Evolutionary conservation across 1,140 invertebrate species (phyloP), one percentile per base, ranked within the genome.

Genomic region (Drosophila takahashii): DNA sequence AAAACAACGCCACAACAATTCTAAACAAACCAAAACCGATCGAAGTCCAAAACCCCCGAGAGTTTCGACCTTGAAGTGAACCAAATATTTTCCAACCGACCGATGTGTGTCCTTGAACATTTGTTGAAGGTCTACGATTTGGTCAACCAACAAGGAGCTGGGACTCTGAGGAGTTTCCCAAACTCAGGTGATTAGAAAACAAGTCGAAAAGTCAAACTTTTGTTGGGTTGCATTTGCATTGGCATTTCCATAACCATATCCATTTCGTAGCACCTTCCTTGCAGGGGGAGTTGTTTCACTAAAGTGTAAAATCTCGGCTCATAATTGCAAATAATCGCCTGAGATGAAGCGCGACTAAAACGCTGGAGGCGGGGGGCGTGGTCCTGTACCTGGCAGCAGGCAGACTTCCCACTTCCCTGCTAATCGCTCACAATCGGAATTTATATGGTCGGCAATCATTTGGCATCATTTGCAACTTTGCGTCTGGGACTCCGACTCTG

Each of bases 371-470:
- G 61, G 58, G 29, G 45, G 76, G 54, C 58, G 54, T 60, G 29
- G 59, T 71, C 45, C 61, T 53, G 65, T 51, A 53, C 73, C 50
- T 44, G 51, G 45, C 54, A 34, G 34, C 18, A 48, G 32, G 52
- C 75, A 48, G 61, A 44, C 44, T 51, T 56, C 37, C 61, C 51
- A 44, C 44, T 51, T 51, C 37, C 61, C 51, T 57, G 58, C 61
- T 85, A 87, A 86, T 86, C 83, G 77, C 65, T 77, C 73, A 83
- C 83, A 87, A 87, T 87, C 84, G 79, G 67, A 76, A 89, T 87
- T 87, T 89, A 87, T 87, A 87, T 87, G 83, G 83, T 87, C 83
- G 71, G 79, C 83, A 89, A 87, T 87, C 83, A 87, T 87, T 87
- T 87, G 83, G 79, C 83, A 89, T 87, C 84, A 87, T 87, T 87